Evolutionary conservation across 2,888 invertebrate genomes (phyloP).

Genomic region (Molorchus minor): DNA sequence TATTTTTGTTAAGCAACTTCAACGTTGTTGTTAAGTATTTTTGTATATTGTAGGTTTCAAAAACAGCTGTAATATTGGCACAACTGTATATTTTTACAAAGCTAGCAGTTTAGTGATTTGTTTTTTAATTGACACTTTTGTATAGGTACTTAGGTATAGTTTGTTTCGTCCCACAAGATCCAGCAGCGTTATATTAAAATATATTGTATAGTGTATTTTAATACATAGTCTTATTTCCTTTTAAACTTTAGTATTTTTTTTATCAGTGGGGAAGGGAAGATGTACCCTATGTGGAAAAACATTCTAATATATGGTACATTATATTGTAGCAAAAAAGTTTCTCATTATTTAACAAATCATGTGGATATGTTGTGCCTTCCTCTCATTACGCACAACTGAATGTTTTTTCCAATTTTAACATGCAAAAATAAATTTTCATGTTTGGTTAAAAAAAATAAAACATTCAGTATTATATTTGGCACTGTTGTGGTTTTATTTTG

Average conservation of each 20-base stretch:
- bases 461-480: slow-evolving; percentile 44
- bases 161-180: slow-evolving; percentile 14
- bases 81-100: slow-evolving; percentile 45
- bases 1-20: slow-evolving; percentile 17
- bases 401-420: slow-evolving; percentile 35
- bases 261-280: no score
- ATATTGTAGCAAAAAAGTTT: slow-evolving; percentile 27
- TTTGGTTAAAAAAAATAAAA: slow-evolving; percentile 18
- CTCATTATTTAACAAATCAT: slow-evolving; percentile 48
- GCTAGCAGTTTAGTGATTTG: slow-evolving; percentile 42
- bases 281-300: no score
- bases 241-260: no score
- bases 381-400: slow-evolving; percentile 57
- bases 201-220: no score
- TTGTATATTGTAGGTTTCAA: slow-evolving; percentile 49
- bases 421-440: slow-evolving; percentile 12
- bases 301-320: slow-evolving; percentile 7
- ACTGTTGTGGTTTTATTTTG: slow-evolving; percentile 51
- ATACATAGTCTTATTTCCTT: slow-evolving; percentile 20
- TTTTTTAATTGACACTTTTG: slow-evolving; percentile 5
- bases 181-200: no score
- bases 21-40: slow-evolving; percentile 23
- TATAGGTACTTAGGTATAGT: not conserved
- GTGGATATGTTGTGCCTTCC: slow-evolving; percentile 59
- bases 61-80: slow-evolving; percentile 54